Evolutionary conservation across 1,140 invertebrate species (phyloP).

Genomic region (Pseudomyrmex sp.): DNA sequence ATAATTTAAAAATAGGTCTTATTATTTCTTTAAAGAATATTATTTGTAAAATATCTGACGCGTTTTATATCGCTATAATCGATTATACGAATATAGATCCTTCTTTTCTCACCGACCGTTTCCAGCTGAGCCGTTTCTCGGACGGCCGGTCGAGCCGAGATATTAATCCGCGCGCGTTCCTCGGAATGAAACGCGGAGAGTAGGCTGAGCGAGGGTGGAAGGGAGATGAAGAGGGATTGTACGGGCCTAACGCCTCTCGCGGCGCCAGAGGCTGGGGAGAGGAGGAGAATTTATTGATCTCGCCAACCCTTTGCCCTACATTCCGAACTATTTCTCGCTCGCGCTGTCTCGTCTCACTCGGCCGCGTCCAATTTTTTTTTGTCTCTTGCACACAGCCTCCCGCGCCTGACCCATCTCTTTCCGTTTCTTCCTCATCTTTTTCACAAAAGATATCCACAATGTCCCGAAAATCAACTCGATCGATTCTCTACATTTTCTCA

Average conservation of each 20-base stretch:
- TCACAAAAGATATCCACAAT: neutral
- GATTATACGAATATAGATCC: conserved; percentile 41
- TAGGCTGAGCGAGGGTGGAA: conserved; percentile 13
- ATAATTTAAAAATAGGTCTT: neutral
- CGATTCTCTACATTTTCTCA: neutral
- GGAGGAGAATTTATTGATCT: conserved; percentile 72
- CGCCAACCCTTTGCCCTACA: conserved; percentile 76
- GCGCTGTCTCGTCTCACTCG: conserved; percentile 27
- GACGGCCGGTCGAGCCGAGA: conserved; percentile 35
- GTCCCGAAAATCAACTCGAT: conserved; percentile 5
- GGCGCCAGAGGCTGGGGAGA: conserved; percentile 16
- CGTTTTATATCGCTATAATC: neutral
- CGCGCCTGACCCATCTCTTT: neutral
- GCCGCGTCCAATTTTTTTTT: conserved; percentile 47
- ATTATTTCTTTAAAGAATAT: neutral
- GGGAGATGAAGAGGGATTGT: conserved; percentile 25
- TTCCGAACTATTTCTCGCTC: conserved; percentile 67
- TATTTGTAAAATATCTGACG: conserved; percentile 18
- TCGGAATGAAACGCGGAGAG: conserved; percentile 14
- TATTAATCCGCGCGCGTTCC: conserved; percentile 61
- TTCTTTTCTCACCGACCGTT: conserved; percentile 12
- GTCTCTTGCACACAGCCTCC: neutral
- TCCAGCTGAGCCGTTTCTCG: conserved; percentile 28
- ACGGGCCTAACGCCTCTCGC: conserved; percentile 46
- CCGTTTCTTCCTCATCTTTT: neutral